phyloP scores from a whole-genome alignment of 2,888 invertebrate species.

The Ferrisia virgata region DNA sequence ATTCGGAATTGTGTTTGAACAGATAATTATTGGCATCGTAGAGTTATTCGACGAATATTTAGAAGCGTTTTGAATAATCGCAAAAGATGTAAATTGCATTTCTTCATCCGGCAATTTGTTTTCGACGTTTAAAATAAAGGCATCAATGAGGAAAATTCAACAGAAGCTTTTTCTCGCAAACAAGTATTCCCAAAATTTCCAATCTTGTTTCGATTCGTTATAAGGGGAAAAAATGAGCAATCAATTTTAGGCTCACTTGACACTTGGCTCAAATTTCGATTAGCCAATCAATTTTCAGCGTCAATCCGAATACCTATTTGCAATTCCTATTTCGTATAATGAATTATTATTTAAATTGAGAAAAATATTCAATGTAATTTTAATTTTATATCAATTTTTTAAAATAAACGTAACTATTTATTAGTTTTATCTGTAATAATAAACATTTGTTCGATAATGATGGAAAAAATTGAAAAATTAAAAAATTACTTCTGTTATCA shows the following conservation, averaged over 20 bases:
- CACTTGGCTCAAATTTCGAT: not conserved
- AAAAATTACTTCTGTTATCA: not conserved
- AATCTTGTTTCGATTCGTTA: not conserved
- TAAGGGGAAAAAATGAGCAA: not conserved
- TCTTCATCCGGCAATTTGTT: not conserved
- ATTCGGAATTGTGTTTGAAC: not conserved
- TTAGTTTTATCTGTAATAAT: not conserved
- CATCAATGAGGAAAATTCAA: not conserved
- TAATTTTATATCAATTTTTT: not conserved
- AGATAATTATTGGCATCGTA: not conserved
- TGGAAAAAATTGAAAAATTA: not conserved
- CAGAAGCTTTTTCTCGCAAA: not conserved
- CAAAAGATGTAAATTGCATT: not conserved
- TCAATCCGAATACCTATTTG: not conserved
- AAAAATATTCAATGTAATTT: not conserved
- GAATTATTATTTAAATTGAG: not conserved
- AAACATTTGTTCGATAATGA: not conserved
- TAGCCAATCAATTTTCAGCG: constrained; percentile 5
- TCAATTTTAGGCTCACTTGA: not conserved
- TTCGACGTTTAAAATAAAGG: not conserved
- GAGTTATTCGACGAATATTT: not conserved
- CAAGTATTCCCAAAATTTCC: not conserved
- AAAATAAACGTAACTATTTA: not conserved
- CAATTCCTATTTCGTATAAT: not conserved
- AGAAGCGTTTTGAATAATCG: not conserved